phyloP scores from a whole-genome alignment of 2,888 invertebrate species.

The Trilocha varians region DNA sequence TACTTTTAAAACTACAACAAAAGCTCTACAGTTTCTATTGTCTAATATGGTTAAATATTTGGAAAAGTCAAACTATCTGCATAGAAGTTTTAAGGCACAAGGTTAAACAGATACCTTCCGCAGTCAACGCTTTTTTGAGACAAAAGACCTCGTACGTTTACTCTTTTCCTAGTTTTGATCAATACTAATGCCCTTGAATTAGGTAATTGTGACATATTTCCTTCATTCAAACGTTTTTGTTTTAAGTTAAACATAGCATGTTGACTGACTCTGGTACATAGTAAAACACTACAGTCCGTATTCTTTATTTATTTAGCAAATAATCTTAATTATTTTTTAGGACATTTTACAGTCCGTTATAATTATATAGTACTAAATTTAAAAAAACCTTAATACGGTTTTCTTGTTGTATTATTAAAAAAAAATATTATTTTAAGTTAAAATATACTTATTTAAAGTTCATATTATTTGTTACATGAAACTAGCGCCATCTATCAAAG shows the following conservation, averaged over 20 bases:
- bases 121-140: constrained; percentile 44
- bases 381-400: not conserved
- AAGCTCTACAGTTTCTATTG: too few species aligned
- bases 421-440: not conserved
- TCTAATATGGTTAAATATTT: too few species aligned
- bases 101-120: constrained; percentile 50
- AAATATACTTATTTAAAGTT: not conserved
- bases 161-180: constrained; percentile 61
- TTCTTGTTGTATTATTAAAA: not conserved
- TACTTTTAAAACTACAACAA: too few species aligned
- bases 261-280: too few species aligned
- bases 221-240: constrained; percentile 6
- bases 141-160: constrained; percentile 45
- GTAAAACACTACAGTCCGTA: too few species aligned
- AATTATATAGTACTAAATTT: too few species aligned
- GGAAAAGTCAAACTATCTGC: not conserved
- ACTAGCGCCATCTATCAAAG: not conserved
- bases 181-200: constrained; percentile 53
- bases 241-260: not conserved
- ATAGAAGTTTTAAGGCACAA: constrained; percentile 10
- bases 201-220: constrained; percentile 28
- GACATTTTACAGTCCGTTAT: too few species aligned
- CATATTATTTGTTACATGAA: not conserved
- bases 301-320: too few species aligned
- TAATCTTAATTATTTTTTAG: too few species aligned